These are phyloP conservation scores for Helarctos malayanus DNA, from an alignment of 2,797 vertebrate species.

Conservation along the genomic window DNA sequence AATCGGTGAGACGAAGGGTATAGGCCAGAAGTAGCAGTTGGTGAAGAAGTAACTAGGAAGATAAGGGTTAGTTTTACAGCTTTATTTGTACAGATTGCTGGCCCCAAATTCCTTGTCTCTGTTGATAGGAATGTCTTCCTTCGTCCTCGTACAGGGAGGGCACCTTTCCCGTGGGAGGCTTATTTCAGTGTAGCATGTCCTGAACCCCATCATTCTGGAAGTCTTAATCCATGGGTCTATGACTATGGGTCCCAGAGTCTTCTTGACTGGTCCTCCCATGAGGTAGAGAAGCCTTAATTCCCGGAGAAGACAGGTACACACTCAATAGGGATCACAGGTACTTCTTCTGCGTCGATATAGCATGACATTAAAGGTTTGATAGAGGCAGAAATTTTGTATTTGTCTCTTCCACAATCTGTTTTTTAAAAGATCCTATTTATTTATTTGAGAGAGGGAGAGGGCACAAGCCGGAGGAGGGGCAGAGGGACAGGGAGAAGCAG, in stretches of 20 bases:
- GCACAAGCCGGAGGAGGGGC: too few species aligned
- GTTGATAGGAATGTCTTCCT: background rate
- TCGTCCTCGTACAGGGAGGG: background rate
- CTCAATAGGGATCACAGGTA: too few species aligned
- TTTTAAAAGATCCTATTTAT: background rate
- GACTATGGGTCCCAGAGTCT: too few species aligned
- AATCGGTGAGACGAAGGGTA: background rate
- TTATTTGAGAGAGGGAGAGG: too few species aligned
- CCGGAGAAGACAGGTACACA: background rate
- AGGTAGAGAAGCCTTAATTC: background rate
- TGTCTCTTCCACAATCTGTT: slow-evolving; percentile 8
- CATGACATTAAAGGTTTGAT: slow-evolving; percentile 39
- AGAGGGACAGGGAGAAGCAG: too few species aligned
- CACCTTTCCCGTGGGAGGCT: background rate
- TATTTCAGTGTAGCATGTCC: background rate
- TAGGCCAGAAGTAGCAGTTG: background rate
- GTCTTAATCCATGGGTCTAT: background rate
- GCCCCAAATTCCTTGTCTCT: background rate
- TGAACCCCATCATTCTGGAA: background rate
- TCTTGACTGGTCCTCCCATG: background rate
- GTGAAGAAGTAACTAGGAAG: background rate
- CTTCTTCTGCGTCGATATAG: background rate
- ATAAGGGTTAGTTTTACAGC: background rate
- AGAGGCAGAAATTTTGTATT: slow-evolving; percentile 42
- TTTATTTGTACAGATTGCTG: background rate